Conservation (phyloP, 2,113 vertebrate species). For the Lanius collurio region DNA sequence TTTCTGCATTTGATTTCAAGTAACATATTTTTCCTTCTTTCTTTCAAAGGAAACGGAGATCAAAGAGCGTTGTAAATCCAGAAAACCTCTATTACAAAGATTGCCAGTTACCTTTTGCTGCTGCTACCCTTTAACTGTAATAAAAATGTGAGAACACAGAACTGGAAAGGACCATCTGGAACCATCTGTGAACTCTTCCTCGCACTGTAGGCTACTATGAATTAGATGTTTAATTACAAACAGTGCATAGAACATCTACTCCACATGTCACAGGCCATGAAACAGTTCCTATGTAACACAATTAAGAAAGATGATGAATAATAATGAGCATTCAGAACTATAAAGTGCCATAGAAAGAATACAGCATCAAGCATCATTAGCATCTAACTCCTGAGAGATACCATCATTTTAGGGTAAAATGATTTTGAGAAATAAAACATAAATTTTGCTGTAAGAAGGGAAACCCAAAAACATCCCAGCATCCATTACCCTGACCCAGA, state of each 20-base stretch:
- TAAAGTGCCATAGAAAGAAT: neutral
- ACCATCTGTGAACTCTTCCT: slow-evolving; percentile 52
- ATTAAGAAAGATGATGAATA: slow-evolving; percentile 21
- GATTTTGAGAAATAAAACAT: neutral
- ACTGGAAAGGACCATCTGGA: slow-evolving; percentile 66
- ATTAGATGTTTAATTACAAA: slow-evolving; percentile 61
- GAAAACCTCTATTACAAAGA: neutral
- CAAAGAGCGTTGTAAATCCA: neutral
- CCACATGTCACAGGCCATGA: slow-evolving; percentile 47
- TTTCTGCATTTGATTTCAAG: neutral
- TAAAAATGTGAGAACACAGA: slow-evolving; percentile 41
- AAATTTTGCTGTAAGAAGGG: neutral
- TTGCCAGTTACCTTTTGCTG: slow-evolving; percentile 36
- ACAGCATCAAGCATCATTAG: neutral
- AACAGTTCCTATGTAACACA: slow-evolving; percentile 1
- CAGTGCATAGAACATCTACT: slow-evolving; percentile 49
- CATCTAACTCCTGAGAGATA: neutral
- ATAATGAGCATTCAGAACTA: neutral
- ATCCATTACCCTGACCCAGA: neutral
- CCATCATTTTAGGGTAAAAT: neutral
- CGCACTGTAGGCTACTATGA: slow-evolving; percentile 47
- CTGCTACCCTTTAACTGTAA: slow-evolving; percentile 27
- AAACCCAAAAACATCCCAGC: neutral
- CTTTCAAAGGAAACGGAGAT: neutral
- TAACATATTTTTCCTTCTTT: neutral